Percentiles rank a stretch among this genome's conserved stretches.
These are phyloP conservation scores for Pogonomyrmex barbatus DNA, from an alignment of 1,140 invertebrate genomes.

Conservation along the genomic window DNA sequence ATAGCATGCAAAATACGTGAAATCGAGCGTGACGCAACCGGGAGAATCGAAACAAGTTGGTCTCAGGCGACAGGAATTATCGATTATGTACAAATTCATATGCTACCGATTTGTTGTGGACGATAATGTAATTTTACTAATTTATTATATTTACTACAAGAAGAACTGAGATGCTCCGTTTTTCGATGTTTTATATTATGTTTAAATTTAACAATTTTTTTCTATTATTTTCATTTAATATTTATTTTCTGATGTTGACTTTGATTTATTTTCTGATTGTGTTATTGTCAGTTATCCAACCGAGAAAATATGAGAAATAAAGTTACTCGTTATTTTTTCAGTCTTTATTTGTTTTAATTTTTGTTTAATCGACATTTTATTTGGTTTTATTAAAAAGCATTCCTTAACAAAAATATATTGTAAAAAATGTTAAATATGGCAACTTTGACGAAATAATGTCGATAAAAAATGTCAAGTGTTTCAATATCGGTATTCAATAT, in stretches of 20 bases:
- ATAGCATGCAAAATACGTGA: constrained; percentile 5
- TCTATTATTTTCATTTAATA: background rate
- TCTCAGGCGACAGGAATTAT: constrained; percentile 1
- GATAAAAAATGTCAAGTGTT: background rate
- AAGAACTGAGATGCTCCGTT: background rate
- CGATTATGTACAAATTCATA: constrained; percentile 6
- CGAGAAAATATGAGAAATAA: background rate
- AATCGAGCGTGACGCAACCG: constrained; percentile 9
- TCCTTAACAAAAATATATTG: background rate
- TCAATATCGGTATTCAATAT: constrained; percentile 11
- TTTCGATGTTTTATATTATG: background rate
- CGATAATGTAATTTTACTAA: background rate
- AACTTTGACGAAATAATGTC: constrained; percentile 6
- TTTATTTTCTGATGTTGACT: background rate
- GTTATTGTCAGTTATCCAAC: background rate
- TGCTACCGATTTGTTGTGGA: background rate
- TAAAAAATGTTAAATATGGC: constrained; percentile 26
- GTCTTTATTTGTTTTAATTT: constrained; percentile 2
- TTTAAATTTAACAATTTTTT: constrained; percentile 1
- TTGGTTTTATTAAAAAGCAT: constrained; percentile 33
- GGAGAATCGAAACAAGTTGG: constrained; percentile 24
- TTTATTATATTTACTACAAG: background rate
- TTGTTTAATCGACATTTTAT: constrained; percentile 38
- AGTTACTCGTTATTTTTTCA: constrained; percentile 9
- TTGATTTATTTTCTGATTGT: background rate